These are phyloP conservation scores for Scyliorhinus canicula DNA, from an alignment of 2,797 vertebrate species.

Conservation along the genomic window DNA sequence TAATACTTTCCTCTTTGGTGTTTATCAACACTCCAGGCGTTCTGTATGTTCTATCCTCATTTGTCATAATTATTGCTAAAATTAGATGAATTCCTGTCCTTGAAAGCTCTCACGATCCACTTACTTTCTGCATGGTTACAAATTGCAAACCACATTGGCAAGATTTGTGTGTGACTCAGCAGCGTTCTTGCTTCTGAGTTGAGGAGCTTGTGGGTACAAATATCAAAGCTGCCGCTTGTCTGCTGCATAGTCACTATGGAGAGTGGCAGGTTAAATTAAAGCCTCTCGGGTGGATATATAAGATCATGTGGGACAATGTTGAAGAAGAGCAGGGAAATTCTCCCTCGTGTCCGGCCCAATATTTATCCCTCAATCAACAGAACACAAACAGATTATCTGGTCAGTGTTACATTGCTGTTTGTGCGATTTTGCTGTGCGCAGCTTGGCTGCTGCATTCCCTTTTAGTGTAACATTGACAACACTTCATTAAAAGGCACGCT, in stretches of 20 bases:
- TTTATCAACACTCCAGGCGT: not conserved
- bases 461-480: too few relatives aligned
- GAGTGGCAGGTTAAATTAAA: not conserved
- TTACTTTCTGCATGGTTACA: not conserved
- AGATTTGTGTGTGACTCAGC: not conserved
- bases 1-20: not conserved
- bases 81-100: not conserved
- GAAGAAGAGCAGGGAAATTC: not conserved
- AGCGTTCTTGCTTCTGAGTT: not conserved
- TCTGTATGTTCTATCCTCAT: not conserved
- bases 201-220: not conserved
- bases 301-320: not conserved
- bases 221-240: not conserved
- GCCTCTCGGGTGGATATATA: not conserved
- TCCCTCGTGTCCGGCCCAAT: not conserved
- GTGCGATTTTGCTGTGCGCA: not conserved
- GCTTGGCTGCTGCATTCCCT: not conserved
- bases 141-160: not conserved
- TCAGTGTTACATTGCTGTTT: not conserved
- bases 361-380: not conserved
- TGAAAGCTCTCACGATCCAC: not conserved
- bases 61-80: not conserved
- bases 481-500: too few relatives aligned
- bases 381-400: not conserved
- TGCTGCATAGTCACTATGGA: not conserved